Base-by-base conservation (phyloP, 1,140 invertebrate genomes). In the Cyclargus thomasi region DNA sequence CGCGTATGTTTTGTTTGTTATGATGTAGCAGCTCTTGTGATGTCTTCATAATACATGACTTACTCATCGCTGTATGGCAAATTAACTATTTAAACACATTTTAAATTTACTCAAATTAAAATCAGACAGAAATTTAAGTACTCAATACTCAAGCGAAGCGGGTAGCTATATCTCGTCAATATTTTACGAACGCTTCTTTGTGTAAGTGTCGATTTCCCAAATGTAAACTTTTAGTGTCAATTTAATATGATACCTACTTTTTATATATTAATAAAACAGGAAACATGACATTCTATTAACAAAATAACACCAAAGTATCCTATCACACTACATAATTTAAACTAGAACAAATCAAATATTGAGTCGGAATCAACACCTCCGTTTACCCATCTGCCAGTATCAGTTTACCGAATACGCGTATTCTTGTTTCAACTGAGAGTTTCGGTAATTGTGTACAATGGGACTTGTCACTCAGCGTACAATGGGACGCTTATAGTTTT, bases 381-480 rank as follows among this genome's bases (percentile, higher is more conserved):
- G 23, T 29, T 67, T 20, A 16, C 11, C 16, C 70, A 75, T 75
- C 73, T 73, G 74, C 65, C 62, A 64, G 67, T 65, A 76, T 76
- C 70, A 67, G 65, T 74, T 74, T 70, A 64, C 70, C 29, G 22
- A 70, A 70, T 68, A 74, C 66, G 72, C 66, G 68, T 16, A 65
- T 65, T 55, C 47, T 55, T 29, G 29, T 35, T 55, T 22, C 53
- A 55, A 55, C 22, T 11, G 53, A 55, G 22, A 29, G 64, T 22
- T 53, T 53, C 63, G 63, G 18, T 64, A 20, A 47, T 70, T 67
- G 65, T 65, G 63, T 70, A 81, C 76, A 81, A 79, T 70, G 70
- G 63, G 67, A 68, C 72, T 72, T 77, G 81, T 80, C 81, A 81
- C 74, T 81, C 79, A 81, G 74, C 63, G 73, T 66, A 69, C 65